These are phyloP conservation scores for Orthonyx spaldingii DNA, from an alignment of 2,113 vertebrate species.

Conservation along the genomic window DNA sequence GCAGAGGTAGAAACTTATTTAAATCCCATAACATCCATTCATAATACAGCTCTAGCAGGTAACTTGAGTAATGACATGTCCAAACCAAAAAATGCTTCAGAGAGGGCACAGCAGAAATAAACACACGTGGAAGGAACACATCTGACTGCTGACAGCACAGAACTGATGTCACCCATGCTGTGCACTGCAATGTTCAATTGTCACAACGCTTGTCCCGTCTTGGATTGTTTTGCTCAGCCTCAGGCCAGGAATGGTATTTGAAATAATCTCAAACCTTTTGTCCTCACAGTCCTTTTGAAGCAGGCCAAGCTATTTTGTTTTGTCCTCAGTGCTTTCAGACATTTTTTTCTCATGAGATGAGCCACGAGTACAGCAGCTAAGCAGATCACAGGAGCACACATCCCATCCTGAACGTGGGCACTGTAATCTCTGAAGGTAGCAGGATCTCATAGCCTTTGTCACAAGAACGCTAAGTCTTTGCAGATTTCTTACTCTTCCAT, in stretches of 20 bases:
- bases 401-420: neutral
- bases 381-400: neutral
- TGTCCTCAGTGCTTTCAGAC: neutral
- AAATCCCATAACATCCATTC: no score
- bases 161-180: neutral
- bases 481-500: neutral
- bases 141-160: neutral
- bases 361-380: neutral
- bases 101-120: neutral
- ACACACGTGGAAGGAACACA: neutral
- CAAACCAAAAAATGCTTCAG: neutral
- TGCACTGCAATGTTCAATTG: neutral
- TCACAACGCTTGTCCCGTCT: neutral
- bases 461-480: neutral
- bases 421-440: neutral
- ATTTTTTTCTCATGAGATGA: neutral
- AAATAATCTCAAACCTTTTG: neutral
- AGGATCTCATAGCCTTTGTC: neutral
- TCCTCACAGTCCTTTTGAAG: neutral
- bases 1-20: no score
- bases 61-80: no score
- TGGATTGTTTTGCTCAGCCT: neutral
- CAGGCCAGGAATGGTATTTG: neutral
- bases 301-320: neutral
- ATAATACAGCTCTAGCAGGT: no score